Evolutionary conservation across 2,888 invertebrate species (phyloP), one percentile per base, ranked within the genome.

Genomic region (Mantis religiosa): DNA sequence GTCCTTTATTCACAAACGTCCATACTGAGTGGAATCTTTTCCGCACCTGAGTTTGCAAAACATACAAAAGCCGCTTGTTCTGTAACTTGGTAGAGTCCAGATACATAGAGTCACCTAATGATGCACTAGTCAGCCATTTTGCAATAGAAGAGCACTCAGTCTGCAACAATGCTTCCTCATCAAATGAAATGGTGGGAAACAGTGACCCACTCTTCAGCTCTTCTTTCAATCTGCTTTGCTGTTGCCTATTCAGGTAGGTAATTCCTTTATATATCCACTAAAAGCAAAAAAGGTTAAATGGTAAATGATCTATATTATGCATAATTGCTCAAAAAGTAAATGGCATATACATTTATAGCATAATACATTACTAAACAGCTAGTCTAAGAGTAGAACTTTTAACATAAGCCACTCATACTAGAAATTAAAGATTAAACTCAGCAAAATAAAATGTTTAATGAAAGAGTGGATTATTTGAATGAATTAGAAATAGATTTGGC

Each of bases 211-310:
- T 91, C 89, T 93, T 92, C 1, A 95, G 90, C 82, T 93, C 92
- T 83, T 93, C 90, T 3, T 91, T 90, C 0, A 95, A 91, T 86
- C 92, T 91, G 0, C 89, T 90, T 91, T 95, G 95, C 91, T 96
- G 95, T 4, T 91, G 91, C 91, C 94, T 94, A 92, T 95, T 96
- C 30, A 97, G 92, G 91, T 95, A 97, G 3, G 96, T 95, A 87
- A 97, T 93, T 9, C 97, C 97, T 91, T 95, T 93, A 92, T 96
- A 95, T 28, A 94, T 94, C 91, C 96, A 95, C 97, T 97, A 93
- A 83, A 94, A 93, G 25, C 54, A 71, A 20, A 71, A 6, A 71
- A 71, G 54, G 6, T 20, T 41, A 1, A 34, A 34, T 34, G 8
- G 34, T 34, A 34, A 34, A 12, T 41, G 12, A 41, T 41, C 41